A percentile compares a stretch with the other conserved stretches of the same genome.
phyloP scores from a whole-genome alignment of 2,113 vertebrate species.

The Nycticebus coucang region DNA sequence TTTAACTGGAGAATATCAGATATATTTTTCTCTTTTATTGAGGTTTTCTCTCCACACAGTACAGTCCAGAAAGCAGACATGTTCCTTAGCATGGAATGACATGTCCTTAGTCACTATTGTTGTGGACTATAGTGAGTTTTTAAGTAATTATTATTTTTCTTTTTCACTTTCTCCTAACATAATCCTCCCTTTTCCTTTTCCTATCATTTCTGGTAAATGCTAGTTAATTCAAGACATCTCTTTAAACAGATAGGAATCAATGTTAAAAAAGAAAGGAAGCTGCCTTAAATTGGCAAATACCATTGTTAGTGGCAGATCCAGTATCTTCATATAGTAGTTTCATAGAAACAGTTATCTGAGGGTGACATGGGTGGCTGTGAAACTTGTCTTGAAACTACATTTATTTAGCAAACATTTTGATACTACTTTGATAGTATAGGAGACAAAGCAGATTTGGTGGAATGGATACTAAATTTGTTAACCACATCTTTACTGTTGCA shows the following conservation, averaged over 20 bases:
- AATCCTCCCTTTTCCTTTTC: neutral
- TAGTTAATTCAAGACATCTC: neutral
- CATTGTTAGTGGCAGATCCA: neutral
- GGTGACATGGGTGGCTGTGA: neutral
- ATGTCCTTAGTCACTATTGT: no score
- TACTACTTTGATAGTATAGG: neutral
- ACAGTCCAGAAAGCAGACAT: neutral
- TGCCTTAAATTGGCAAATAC: neutral
- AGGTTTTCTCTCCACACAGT: neutral
- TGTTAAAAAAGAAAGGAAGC: conserved; percentile 18
- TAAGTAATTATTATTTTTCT: conserved; percentile 10
- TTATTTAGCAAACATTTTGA: conserved; percentile 26
- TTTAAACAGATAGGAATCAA: neutral
- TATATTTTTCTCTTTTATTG: neutral
- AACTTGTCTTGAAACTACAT: neutral
- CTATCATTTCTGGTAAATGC: conserved; percentile 19
- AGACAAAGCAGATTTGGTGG: neutral
- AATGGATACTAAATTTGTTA: neutral
- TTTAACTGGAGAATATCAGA: conserved; percentile 18
- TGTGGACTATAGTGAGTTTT: neutral
- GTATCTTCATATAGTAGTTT: neutral
- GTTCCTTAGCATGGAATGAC: neutral
- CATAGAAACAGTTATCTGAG: neutral
- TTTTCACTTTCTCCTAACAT: neutral
- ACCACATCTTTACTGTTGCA: neutral